These are phyloP conservation scores for Scophthalmus maximus DNA, from an alignment of 2,113 vertebrate species.

Conservation along the genomic window DNA sequence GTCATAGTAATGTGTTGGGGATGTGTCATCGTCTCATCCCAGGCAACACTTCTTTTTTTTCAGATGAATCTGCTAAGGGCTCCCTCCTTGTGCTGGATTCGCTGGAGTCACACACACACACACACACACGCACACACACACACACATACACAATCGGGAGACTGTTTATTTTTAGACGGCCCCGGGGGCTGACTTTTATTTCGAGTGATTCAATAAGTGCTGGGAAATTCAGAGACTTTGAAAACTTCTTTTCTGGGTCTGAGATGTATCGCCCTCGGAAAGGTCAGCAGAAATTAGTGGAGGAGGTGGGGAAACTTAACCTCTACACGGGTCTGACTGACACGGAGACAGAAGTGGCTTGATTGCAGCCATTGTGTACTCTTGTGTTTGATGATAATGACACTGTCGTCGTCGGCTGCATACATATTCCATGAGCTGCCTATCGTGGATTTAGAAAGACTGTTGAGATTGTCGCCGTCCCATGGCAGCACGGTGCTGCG, in stretches of 20 bases:
- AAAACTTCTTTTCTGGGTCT: constrained; percentile 44
- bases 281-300: constrained; percentile 67
- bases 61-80: constrained; percentile 28
- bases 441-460: constrained; percentile 25
- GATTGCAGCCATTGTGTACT: constrained; percentile 82
- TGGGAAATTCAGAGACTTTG: constrained; percentile 20
- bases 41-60: constrained; percentile 38
- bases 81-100: constrained; percentile 6
- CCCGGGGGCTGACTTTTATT: constrained; percentile 41
- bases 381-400: constrained; percentile 82
- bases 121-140: constrained; percentile 3
- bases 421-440: constrained; percentile 74
- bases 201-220: constrained; percentile 56
- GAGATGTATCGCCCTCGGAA: constrained; percentile 50
- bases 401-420: constrained; percentile 78
- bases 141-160: neutral
- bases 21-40: constrained; percentile 53
- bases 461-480: constrained; percentile 17
- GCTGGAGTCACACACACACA: neutral
- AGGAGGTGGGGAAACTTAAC: constrained; percentile 68
- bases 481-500: neutral
- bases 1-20: constrained; percentile 57
- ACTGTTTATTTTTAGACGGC: constrained; percentile 59
- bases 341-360: constrained; percentile 68
- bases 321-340: constrained; percentile 68